phyloP scores from a whole-genome alignment of 2,797 vertebrate genomes.

The Malurus splendens region DNA sequence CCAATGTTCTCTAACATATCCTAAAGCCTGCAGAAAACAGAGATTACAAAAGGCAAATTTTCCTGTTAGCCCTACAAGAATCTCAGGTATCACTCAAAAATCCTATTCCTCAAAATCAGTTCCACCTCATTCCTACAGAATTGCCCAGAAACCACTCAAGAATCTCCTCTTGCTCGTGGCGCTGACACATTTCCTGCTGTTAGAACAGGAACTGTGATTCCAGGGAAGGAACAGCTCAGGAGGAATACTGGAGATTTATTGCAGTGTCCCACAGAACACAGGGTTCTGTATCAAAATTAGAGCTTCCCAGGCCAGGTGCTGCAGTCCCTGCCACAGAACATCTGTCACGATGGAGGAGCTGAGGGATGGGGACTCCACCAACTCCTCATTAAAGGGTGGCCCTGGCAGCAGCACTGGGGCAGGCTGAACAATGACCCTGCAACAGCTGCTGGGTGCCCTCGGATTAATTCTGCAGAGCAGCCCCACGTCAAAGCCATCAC shows the following conservation, averaged over 20 bases:
- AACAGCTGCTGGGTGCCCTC: slow-evolving; percentile 36
- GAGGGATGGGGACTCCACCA: not conserved
- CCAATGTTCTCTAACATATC: not conserved
- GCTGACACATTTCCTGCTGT: not conserved
- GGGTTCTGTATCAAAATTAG: not conserved
- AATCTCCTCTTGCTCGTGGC: not conserved
- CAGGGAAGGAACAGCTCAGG: not conserved
- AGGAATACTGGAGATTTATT: not conserved
- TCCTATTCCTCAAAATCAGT: not conserved
- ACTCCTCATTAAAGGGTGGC: not conserved
- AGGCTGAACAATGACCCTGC: not conserved
- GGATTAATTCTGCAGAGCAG: slow-evolving; percentile 12
- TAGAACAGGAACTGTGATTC: not conserved
- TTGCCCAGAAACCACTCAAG: not conserved
- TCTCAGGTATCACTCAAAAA: not conserved
- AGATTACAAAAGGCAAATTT: not conserved
- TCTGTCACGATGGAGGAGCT: not conserved
- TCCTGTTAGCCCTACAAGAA: not conserved
- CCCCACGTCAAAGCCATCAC: slow-evolving; percentile 34
- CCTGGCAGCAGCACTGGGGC: not conserved
- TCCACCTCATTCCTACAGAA: not conserved
- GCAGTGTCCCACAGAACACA: not conserved
- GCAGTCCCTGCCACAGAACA: not conserved
- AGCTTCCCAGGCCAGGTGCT: not conserved
- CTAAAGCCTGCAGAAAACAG: not conserved